Conservation (phyloP, 2,113 vertebrate species). For the Sorex fumeus region DNA sequence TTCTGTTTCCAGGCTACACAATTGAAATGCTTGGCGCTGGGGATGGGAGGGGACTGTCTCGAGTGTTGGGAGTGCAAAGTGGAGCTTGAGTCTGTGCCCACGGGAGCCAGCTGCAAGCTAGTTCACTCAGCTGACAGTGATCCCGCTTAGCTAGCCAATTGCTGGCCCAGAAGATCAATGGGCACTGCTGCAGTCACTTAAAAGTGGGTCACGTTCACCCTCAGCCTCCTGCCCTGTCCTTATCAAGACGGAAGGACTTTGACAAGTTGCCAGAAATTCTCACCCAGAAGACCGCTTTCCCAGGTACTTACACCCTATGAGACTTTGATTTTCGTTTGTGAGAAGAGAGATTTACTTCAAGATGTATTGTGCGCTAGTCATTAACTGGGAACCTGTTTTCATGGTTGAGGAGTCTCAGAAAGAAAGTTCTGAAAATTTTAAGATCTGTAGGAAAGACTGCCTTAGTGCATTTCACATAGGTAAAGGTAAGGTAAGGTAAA, state of each 20-base stretch:
- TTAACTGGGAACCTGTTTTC: not conserved
- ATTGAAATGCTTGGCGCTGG: not conserved
- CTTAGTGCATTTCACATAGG: not conserved
- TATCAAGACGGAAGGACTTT: not conserved
- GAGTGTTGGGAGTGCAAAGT: not conserved
- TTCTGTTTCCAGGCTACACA: slow-evolving; percentile 38
- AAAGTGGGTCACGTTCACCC: not conserved
- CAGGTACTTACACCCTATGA: slow-evolving; percentile 12
- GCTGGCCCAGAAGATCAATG: not conserved
- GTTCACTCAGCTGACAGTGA: accelerated
- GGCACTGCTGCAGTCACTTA: not conserved
- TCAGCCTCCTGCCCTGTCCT: not conserved
- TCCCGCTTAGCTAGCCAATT: not conserved
- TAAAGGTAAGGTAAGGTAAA: no score
- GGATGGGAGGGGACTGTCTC: not conserved
- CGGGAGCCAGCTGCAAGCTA: accelerated
- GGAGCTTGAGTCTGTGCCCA: accelerated
- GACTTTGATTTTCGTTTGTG: not conserved
- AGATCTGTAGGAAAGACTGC: not conserved
- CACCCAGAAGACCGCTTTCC: not conserved
- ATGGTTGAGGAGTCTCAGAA: not conserved
- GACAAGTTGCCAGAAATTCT: not conserved
- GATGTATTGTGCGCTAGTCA: not conserved
- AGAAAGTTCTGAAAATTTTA: not conserved
- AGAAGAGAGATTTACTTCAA: not conserved